These are phyloP conservation scores for Spilogale gracilis DNA, from an alignment of 2,113 vertebrate genomes.

Conservation along the genomic window DNA sequence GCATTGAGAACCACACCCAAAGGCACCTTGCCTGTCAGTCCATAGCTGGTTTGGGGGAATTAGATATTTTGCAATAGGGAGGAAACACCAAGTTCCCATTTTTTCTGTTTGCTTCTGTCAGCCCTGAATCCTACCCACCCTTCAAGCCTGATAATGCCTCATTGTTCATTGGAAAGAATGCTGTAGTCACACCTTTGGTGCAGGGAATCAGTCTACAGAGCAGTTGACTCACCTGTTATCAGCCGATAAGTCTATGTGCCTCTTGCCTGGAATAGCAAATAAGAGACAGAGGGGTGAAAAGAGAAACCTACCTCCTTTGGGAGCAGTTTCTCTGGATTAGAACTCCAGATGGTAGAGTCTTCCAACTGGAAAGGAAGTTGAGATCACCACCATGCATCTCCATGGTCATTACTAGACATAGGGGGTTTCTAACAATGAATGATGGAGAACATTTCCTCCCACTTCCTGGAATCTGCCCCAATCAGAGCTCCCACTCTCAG, in stretches of 20 bases:
- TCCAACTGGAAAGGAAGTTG: slow-evolving; percentile 21
- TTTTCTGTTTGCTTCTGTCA: slow-evolving; percentile 78
- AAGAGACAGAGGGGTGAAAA: slow-evolving; percentile 63
- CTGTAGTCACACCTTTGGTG: slow-evolving; percentile 78
- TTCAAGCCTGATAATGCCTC: slow-evolving; percentile 82
- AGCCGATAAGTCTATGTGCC: slow-evolving; percentile 83
- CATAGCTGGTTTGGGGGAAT: neutral
- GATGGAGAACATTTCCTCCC: neutral
- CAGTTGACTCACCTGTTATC: slow-evolving; percentile 82
- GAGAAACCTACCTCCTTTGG: neutral
- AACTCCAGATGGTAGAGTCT: neutral
- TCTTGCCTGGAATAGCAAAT: slow-evolving; percentile 78
- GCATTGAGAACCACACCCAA: neutral
- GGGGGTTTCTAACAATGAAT: neutral
- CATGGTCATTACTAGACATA: neutral
- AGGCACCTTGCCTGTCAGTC: neutral
- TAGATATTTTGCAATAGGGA: slow-evolving; percentile 62
- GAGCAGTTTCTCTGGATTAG: slow-evolving; percentile 19
- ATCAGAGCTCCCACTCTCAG: neutral
- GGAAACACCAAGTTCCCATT: slow-evolving; percentile 51
- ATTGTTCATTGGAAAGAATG: slow-evolving; percentile 83
- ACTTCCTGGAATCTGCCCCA: neutral
- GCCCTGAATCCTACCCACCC: slow-evolving; percentile 60
- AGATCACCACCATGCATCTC: neutral
- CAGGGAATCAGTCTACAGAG: slow-evolving; percentile 81